Percentiles rank a stretch among this genome's conserved stretches.
These are phyloP conservation scores for Fundulus diaphanus DNA, from an alignment of 2,797 vertebrate genomes.

Conservation along the genomic window DNA sequence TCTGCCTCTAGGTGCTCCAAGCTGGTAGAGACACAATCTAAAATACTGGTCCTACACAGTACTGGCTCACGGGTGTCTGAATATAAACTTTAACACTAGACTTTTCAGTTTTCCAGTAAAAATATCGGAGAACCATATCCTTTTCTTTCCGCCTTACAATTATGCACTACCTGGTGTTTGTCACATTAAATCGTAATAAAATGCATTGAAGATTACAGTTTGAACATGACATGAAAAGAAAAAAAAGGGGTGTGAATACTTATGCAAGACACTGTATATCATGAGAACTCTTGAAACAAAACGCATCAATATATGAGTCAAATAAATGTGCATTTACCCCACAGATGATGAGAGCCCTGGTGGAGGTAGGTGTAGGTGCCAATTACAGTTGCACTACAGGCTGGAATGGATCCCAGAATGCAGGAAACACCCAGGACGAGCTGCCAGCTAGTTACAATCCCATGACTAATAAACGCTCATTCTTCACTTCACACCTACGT, in stretches of 20 bases:
- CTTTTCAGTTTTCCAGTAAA: not conserved
- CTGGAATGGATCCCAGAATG: slow-evolving; percentile 65
- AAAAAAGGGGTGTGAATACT: not conserved
- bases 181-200: not conserved
- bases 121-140: not conserved
- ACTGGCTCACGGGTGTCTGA: not conserved
- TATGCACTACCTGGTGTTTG: not conserved
- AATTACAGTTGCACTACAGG: slow-evolving; percentile 50
- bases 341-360: slow-evolving; percentile 45
- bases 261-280: not conserved
- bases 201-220: not conserved
- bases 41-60: not conserved
- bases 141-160: slow-evolving; percentile 13
- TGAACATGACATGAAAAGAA: not conserved
- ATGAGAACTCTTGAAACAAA: slow-evolving; percentile 3
- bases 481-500: slow-evolving; percentile 58
- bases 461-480: slow-evolving; percentile 57
- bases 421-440: slow-evolving; percentile 58
- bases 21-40: too few relatives aligned
- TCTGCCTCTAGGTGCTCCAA: too few relatives aligned
- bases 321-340: slow-evolving; percentile 28
- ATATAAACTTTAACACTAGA: not conserved
- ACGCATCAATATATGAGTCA: slow-evolving; percentile 15
- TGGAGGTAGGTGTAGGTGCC: slow-evolving; percentile 32
- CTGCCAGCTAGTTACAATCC: slow-evolving; percentile 56